Percentiles rank a stretch among this genome's conserved stretches.
Conservation (phyloP, 2,113 vertebrate genomes). For the Podarcis muralis region DNA sequence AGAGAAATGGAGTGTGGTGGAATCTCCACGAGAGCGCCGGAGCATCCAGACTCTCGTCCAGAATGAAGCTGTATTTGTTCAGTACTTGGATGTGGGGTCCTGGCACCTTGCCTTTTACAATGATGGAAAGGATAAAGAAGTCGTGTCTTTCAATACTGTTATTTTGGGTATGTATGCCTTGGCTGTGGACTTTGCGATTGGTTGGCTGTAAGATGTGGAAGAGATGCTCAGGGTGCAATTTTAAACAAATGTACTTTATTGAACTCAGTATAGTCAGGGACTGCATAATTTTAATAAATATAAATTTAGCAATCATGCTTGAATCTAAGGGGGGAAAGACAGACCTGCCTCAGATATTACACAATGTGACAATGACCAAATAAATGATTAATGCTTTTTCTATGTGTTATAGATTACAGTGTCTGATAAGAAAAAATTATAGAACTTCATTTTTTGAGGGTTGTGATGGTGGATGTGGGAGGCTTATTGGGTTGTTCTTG, state of each 20-base stretch:
- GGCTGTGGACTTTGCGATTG: neutral
- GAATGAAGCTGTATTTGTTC: conserved; percentile 96
- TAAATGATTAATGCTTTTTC: neutral
- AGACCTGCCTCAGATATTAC: neutral
- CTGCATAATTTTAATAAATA: neutral
- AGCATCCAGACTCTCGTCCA: conserved; percentile 97
- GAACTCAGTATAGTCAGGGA: neutral
- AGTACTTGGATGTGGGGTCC: conserved; percentile 92
- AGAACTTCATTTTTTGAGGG: neutral
- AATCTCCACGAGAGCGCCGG: conserved; percentile 90
- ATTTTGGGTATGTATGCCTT: conserved; percentile 84
- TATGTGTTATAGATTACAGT: neutral
- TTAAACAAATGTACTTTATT: neutral
- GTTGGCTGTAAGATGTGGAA: neutral
- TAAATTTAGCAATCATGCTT: neutral
- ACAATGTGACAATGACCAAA: neutral
- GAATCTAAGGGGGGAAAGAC: neutral
- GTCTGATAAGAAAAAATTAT: neutral
- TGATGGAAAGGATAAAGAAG: conserved; percentile 94
- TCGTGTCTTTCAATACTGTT: conserved; percentile 93
- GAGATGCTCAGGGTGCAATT: neutral
- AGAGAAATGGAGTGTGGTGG: conserved; percentile 98
- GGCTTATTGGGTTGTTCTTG: neutral
- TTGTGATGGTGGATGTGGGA: neutral
- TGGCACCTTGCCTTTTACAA: conserved; percentile 99